A percentile compares a stretch with the other conserved stretches of the same genome.
These are phyloP conservation scores for Chionis minor DNA, from an alignment of 2,113 vertebrate species.

Conservation along the genomic window DNA sequence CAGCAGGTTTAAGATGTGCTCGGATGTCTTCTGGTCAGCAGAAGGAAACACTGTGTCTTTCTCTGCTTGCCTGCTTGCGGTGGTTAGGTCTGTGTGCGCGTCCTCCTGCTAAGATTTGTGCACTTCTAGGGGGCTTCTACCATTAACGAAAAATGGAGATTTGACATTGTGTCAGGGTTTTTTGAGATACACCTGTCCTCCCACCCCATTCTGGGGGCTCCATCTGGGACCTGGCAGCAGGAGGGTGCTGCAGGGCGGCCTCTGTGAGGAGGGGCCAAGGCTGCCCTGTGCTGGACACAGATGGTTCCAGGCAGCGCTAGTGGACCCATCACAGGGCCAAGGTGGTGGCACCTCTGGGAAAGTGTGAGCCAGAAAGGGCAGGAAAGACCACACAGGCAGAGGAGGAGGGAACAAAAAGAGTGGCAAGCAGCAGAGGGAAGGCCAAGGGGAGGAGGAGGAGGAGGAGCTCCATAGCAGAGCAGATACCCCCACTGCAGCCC, in stretches of 20 bases:
- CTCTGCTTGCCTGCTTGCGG: not conserved
- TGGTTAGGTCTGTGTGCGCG: not conserved
- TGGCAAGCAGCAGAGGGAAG: not conserved
- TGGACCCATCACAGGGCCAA: rapidly evolving
- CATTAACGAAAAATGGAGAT: not conserved
- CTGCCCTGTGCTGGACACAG: rapidly evolving
- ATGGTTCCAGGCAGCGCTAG: not conserved
- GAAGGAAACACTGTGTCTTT: not conserved
- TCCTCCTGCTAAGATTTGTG: not conserved
- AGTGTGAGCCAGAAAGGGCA: not conserved
- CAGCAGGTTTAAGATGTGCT: not conserved
- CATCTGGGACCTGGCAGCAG: not conserved
- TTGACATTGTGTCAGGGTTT: not conserved
- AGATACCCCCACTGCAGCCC: not conserved
- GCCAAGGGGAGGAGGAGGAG: not conserved
- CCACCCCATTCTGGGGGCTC: not conserved
- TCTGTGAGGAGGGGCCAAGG: not conserved
- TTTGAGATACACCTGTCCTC: not conserved
- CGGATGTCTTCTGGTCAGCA: not conserved
- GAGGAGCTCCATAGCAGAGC: not conserved
- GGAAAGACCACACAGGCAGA: not conserved
- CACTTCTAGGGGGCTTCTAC: not conserved
- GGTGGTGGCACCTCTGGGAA: rapidly evolving
- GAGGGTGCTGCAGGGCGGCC: no score
- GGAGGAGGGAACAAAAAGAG: not conserved